Base-by-base conservation (phyloP, 2,797 vertebrate genomes). In the Halcyon badia region DNA sequence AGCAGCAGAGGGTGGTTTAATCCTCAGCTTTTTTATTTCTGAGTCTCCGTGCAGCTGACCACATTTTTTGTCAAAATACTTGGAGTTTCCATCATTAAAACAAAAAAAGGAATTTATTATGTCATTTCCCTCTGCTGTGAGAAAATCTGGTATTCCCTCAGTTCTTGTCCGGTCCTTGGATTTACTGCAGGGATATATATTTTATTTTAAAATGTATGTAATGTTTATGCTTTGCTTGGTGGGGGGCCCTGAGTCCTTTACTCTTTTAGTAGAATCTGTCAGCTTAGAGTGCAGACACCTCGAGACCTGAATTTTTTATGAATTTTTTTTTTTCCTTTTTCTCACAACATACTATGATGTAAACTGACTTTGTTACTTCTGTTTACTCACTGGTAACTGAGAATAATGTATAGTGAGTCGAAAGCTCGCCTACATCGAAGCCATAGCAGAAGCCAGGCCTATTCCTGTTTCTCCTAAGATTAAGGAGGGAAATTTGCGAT, bases 391-490 rank as follows among this genome's bases (percentile, higher is more conserved):
- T 0, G 3, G 68, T 92, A 83, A 35, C 19, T 12, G 49, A 48
- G 20, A n/a, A 11, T 22, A 57, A 26, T 22, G 18, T 6, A 31
- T 5, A 72, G 52, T 0, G 0, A 49, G 25, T 58, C 37, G 39
- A 25, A 57, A 94, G 52, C 72, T 80, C 48, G 44, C 25, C 5
- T 52, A 10, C 5, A 6, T 12, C 26, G 44, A 71, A 48, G 15
- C 69, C 69, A 2, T 49, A 66, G 61, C 46, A 82, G 77, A 69
- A 79, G 22, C n/a, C 49, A 31, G 58, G 16, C 66, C 26, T 76
- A 1, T 54, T 83, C 48, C 33, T 71, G 5, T 78, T 87, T 71
- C 65, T 49, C 13, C n/a, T 42, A 9, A 19, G 19, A 28, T 56
- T 24, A 46, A 52, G 65, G 41, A 80, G n/a, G 31, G 25, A 60